phyloP scores from a whole-genome alignment of 1,140 invertebrate species.

The Sitobion miscanthi region DNA sequence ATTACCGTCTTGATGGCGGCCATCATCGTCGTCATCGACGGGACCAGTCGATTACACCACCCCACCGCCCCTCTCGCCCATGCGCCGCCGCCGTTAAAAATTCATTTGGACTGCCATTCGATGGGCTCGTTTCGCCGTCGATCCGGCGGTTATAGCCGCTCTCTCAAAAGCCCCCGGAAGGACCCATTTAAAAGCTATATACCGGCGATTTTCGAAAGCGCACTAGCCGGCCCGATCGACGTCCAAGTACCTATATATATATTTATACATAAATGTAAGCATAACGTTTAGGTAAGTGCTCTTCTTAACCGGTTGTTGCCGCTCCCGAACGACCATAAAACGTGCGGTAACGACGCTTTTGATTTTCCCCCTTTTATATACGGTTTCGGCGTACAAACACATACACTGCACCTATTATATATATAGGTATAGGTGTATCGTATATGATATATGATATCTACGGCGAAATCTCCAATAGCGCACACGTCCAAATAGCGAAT shows the following conservation, averaged over 20 bases:
- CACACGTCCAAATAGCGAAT: too few relatives aligned
- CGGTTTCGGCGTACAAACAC: not conserved
- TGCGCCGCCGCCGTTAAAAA: slow-evolving; percentile 32
- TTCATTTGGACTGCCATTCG: slow-evolving; percentile 47
- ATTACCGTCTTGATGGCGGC: slow-evolving; percentile 26
- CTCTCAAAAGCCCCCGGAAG: slow-evolving; percentile 43
- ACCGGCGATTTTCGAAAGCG: not conserved
- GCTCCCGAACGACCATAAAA: slow-evolving; percentile 38
- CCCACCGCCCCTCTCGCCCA: not conserved
- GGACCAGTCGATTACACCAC: slow-evolving; percentile 27
- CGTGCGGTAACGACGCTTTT: slow-evolving; percentile 33
- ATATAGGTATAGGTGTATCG: too few relatives aligned
- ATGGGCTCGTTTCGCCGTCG: slow-evolving; percentile 37
- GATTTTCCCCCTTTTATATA: slow-evolving; percentile 12
- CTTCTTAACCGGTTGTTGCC: slow-evolving; percentile 38
- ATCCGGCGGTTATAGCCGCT: slow-evolving; percentile 19
- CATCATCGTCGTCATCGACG: slow-evolving; percentile 50
- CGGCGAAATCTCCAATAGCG: too few relatives aligned
- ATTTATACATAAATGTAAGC: not conserved
- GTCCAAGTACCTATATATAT: not conserved
- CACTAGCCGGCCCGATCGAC: not conserved
- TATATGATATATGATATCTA: too few relatives aligned
- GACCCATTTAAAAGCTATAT: slow-evolving; percentile 43
- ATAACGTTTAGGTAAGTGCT: slow-evolving; percentile 26
- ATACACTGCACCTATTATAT: not conserved